phyloP scores from a whole-genome alignment of 2,797 vertebrate genomes.

The Acipenser oxyrinchus region DNA sequence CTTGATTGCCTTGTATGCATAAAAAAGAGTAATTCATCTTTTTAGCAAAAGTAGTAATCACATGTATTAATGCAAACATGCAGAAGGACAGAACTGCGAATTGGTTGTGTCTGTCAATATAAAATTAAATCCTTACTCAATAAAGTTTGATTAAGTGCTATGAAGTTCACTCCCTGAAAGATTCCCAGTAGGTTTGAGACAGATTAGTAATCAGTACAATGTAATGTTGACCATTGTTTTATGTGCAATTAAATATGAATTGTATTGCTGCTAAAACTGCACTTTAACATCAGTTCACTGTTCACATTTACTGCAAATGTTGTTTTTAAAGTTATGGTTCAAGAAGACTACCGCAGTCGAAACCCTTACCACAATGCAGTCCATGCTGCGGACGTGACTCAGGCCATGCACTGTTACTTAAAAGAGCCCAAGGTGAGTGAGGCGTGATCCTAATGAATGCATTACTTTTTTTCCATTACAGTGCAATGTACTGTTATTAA shows the following conservation, averaged over 20 bases:
- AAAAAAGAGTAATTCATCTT: too few relatives aligned
- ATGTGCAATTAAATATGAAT: not conserved
- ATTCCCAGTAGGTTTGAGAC: not conserved
- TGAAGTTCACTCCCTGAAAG: not conserved
- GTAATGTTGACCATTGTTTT: not conserved
- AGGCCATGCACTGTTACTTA: constrained; percentile 99
- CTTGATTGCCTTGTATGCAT: too few relatives aligned
- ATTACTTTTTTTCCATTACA: too few relatives aligned
- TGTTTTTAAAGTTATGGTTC: constrained; percentile 76
- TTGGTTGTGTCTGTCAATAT: too few relatives aligned
- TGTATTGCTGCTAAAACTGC: not conserved
- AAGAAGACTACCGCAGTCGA: constrained; percentile 95
- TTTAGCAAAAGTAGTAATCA: too few relatives aligned
- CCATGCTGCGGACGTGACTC: constrained; percentile 96
- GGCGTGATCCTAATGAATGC: too few relatives aligned
- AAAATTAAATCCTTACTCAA: too few relatives aligned
- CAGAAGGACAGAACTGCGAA: too few relatives aligned
- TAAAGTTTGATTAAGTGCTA: too few relatives aligned
- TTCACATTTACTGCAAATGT: constrained; percentile 1
- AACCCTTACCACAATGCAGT: constrained; percentile 97
- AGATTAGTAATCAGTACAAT: not conserved
- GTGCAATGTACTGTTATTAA: too few relatives aligned
- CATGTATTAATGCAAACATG: too few relatives aligned
- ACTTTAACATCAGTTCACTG: constrained; percentile 8
- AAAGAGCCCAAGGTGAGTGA: constrained; percentile 82